phyloP scores from a whole-genome alignment of 1,140 invertebrate genomes.

The Amphibalanus amphitrite region DNA sequence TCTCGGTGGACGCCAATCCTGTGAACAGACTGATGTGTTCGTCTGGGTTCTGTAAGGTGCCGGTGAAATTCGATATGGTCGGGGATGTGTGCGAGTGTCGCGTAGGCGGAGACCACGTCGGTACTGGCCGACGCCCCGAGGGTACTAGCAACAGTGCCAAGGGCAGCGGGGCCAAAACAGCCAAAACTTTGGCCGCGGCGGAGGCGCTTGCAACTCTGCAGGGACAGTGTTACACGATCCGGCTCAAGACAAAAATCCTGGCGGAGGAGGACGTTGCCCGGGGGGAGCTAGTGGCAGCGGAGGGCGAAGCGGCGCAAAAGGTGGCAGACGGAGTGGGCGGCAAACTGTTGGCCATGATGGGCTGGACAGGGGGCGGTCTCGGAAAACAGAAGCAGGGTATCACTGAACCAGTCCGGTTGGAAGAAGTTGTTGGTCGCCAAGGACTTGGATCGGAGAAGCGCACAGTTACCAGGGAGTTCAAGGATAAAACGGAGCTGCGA shows the following conservation, averaged over 20 bases:
- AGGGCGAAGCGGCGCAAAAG: neutral
- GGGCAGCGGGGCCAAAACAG: too few species aligned
- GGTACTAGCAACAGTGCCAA: too few species aligned
- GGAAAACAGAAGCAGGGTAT: constrained; percentile 48
- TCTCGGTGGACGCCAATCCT: neutral
- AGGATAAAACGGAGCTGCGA: neutral
- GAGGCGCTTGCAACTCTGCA: neutral
- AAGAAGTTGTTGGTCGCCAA: constrained; percentile 6
- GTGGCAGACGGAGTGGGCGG: constrained; percentile 37
- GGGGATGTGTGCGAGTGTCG: neutral
- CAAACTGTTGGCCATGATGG: constrained; percentile 59
- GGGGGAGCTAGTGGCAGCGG: neutral
- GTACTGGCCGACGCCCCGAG: too few species aligned
- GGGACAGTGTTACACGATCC: neutral
- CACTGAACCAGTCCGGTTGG: constrained; percentile 37
- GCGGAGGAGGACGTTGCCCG: neutral
- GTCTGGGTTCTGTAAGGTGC: neutral
- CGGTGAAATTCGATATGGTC: neutral
- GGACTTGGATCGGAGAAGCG: constrained; percentile 7
- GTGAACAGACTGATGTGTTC: neutral
- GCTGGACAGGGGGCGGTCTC: constrained; percentile 57
- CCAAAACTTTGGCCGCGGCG: neutral
- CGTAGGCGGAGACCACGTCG: neutral
- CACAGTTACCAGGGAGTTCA: constrained; percentile 6
- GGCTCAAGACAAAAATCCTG: neutral